Base-by-base conservation (phyloP, 2,113 vertebrate species). In the Gambusia affinis region DNA sequence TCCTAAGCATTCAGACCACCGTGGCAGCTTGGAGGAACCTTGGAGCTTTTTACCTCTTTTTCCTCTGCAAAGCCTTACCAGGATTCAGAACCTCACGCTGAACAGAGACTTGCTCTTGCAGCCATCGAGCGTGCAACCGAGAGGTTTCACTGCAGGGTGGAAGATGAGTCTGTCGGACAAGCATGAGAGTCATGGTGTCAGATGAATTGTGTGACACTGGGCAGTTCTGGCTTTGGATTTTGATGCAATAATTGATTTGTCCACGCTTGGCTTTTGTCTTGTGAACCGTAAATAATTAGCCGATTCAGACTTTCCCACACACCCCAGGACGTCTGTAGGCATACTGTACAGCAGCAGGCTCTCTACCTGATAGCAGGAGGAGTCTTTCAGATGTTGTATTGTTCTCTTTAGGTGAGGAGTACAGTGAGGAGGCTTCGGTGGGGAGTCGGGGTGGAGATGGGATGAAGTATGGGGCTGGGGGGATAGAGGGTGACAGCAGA, bases 351-450 rank as follows among this genome's bases (percentile, higher is more conserved):
- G 81, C 79, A 64, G 82, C 79, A 75, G 70, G 75, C 82, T 79
- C 80, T 12, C 28, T 91, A 93, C 92, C 93, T 95, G 92, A 87
- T 82, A 80, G 88, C 89, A 88, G 73, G 81, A 87, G 79, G 89
- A 82, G 74, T 91, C 93, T 89, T 92, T 85, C 86, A 92, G 93
- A 87, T 87, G 89, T 85, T 80, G 87, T 92, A 92, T 93, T 94
- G 91, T 94, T 93, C 85, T 64, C 72, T 75, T 67, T 39, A 65
- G 64, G 78, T 84, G 89, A 90, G 86, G 83, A 87, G 22, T 10
- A 17, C 22, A 24, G 51, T 22, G 51, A 80, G 87, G 87, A 84
- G 91, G 87, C 12, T 24, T 71, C 79, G 54, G 72, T 69, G 68
- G 71, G 44, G 44, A 15, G 44, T 15, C 44, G 3, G 44, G 15